Evolutionary conservation across 2,888 invertebrate species (phyloP).

Genomic region (Conchocele bisecta): DNA sequence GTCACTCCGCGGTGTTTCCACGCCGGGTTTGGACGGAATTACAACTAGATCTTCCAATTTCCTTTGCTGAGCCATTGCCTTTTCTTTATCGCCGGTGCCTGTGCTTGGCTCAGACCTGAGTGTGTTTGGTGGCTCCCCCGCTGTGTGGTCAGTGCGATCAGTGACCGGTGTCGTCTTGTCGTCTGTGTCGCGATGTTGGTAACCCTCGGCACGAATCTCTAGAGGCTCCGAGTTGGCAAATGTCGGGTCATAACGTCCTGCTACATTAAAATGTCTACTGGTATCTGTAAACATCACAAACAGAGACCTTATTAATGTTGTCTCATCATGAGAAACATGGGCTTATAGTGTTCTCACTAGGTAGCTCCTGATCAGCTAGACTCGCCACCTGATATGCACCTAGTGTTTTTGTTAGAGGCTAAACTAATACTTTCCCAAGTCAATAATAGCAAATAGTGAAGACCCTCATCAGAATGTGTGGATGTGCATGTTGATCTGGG

Average conservation of each 20-base stretch:
- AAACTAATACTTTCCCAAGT: too few species aligned
- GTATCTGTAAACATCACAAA: too few species aligned
- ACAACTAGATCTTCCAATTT: too few species aligned
- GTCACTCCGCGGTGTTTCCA: background rate
- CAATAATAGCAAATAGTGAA: too few species aligned
- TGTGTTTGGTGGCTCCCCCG: conserved; percentile 19
- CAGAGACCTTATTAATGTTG: too few species aligned
- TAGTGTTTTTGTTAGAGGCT: too few species aligned
- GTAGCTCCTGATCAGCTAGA: too few species aligned
- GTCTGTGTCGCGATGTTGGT: conserved; percentile 33
- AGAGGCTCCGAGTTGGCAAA: conserved; percentile 34
- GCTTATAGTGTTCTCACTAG: too few species aligned
- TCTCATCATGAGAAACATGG: too few species aligned
- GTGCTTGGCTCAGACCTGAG: conserved; percentile 7
- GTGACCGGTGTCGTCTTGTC: conserved; percentile 30
- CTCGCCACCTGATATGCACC: too few species aligned
- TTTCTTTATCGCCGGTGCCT: background rate
- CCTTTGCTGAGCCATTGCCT: background rate
- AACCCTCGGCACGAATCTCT: conserved; percentile 56
- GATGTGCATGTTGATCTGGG: too few species aligned
- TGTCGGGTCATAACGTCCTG: conserved; percentile 32
- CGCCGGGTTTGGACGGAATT: background rate
- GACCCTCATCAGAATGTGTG: too few species aligned
- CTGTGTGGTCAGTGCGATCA: conserved; percentile 23
- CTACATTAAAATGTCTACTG: conserved; percentile 6